Conservation (phyloP, 1,140 invertebrate species). For the Sycophaga agraensis region DNA sequence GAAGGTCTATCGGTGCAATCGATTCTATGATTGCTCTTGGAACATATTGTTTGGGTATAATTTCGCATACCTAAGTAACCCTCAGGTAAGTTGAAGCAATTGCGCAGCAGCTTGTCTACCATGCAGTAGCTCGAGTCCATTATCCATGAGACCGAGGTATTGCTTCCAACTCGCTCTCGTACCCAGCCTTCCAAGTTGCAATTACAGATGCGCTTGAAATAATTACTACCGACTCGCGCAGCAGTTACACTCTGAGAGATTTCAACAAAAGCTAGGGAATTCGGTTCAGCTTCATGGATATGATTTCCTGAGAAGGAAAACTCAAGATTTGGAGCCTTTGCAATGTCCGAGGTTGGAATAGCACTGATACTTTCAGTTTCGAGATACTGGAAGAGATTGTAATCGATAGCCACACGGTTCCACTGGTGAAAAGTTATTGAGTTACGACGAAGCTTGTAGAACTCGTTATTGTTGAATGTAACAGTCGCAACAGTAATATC, state of each 20-base stretch:
- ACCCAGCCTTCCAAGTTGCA: slow-evolving; percentile 65
- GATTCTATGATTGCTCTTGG: slow-evolving; percentile 46
- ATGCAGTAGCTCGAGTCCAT: slow-evolving; percentile 66
- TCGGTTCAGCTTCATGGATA: slow-evolving; percentile 56
- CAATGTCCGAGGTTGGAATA: slow-evolving; percentile 43
- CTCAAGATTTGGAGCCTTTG: slow-evolving; percentile 49
- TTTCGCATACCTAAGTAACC: slow-evolving; percentile 66
- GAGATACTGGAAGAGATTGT: slow-evolving; percentile 65
- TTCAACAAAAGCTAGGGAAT: slow-evolving; percentile 62
- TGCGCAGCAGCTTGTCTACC: slow-evolving; percentile 61
- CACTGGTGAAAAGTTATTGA: slow-evolving; percentile 65
- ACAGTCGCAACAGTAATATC: slow-evolving; percentile 64
- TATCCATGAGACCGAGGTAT: slow-evolving; percentile 46
- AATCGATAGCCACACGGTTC: slow-evolving; percentile 64
- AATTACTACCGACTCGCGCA: slow-evolving; percentile 63
- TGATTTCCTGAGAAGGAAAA: slow-evolving; percentile 67
- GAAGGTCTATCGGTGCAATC: slow-evolving; percentile 43
- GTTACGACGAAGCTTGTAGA: slow-evolving; percentile 58
- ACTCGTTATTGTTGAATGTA: slow-evolving; percentile 64
- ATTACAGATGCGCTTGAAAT: slow-evolving; percentile 64
- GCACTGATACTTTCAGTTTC: slow-evolving; percentile 59
- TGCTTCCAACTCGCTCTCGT: slow-evolving; percentile 52
- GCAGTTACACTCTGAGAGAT: slow-evolving; percentile 56
- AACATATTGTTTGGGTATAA: slow-evolving; percentile 64
- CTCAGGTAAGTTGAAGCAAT: slow-evolving; percentile 65